Base-by-base conservation (phyloP, 1,140 invertebrate species). In the Sarcophaga bullata region DNA sequence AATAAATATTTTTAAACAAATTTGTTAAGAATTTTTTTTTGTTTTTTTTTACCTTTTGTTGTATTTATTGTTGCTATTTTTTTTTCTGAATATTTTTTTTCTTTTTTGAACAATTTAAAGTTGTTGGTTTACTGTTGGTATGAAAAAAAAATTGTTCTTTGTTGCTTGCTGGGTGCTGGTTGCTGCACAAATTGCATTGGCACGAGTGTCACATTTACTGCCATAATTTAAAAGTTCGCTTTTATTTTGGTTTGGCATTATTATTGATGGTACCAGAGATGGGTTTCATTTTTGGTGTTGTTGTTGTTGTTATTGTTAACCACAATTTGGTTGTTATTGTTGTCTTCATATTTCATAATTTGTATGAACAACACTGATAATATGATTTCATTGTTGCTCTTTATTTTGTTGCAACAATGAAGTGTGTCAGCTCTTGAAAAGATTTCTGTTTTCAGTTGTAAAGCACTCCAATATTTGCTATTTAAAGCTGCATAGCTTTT, bases 121-220 rank as follows among this genome's bases (percentile, higher is more conserved):
- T 37, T 37, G 73, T 37, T 15, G 25, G 13, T 47, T 76, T 76
- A 13, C 46, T 49, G 73, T 76, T 47, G 5, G 10, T 73, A n/a
- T 19, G 68, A 8, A 8, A n/a, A 17, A 8, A 8, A n/a, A 17
- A 49, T 10, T 76, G 17, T 49, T 49, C 47, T 37, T 76, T 76
- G 73, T 19, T 76, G 19, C n/a, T 49, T 48, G 46, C 25, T 75
- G 11, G 0, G 1, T 48, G 5, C 17, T 73, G 73, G 8, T 49
- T 50, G 15, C n/a, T 76, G 46, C 49, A 76, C 73, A 76, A 76
- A 76, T 76, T 76, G 47, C 73, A 47, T 49, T 76, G 73, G 73
- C 73, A 76, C 73, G 73, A 76, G 73, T 76, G 73, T 76, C 73
- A 76, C 47, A 50, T 50, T 76, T 76, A 50, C 13, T 76, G 73